Conservation (phyloP, 2,797 vertebrate species). For the Amniataba percoides region DNA sequence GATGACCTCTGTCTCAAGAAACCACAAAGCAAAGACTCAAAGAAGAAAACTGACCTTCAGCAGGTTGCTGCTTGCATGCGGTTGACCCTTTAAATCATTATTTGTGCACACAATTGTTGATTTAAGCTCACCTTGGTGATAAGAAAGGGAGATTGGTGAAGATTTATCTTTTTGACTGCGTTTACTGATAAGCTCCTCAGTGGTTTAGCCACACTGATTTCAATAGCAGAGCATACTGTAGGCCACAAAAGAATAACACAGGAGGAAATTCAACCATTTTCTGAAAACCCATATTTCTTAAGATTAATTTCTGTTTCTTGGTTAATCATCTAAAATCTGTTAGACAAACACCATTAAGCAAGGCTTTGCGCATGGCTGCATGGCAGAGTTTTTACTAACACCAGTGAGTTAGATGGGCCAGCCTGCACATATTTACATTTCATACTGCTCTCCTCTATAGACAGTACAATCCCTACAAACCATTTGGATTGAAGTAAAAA, state of each 20-base stretch:
- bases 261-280: neutral
- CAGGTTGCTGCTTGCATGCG: slow-evolving; percentile 55
- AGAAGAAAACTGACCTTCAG: slow-evolving; percentile 78
- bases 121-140: slow-evolving; percentile 59
- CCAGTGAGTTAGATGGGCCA: neutral
- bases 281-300: neutral
- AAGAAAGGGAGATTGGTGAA: slow-evolving; percentile 42
- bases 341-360: neutral
- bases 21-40: slow-evolving; percentile 74
- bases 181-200: slow-evolving; percentile 42
- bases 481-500: neutral
- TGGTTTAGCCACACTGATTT: slow-evolving; percentile 24
- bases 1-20: slow-evolving; percentile 77
- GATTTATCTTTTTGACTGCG: slow-evolving; percentile 50
- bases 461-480: neutral
- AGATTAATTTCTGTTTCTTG: neutral
- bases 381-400: neutral
- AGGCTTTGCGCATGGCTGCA: neutral
- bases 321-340: slow-evolving; percentile 1
- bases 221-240: neutral
- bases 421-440: neutral
- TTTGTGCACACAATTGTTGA: slow-evolving; percentile 64
- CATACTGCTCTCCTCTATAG: neutral
- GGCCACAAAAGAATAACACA: neutral
- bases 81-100: slow-evolving; percentile 67